These are phyloP conservation scores for Rhagologus leucostigma DNA, from an alignment of 2,113 vertebrate species.

Conservation along the genomic window DNA sequence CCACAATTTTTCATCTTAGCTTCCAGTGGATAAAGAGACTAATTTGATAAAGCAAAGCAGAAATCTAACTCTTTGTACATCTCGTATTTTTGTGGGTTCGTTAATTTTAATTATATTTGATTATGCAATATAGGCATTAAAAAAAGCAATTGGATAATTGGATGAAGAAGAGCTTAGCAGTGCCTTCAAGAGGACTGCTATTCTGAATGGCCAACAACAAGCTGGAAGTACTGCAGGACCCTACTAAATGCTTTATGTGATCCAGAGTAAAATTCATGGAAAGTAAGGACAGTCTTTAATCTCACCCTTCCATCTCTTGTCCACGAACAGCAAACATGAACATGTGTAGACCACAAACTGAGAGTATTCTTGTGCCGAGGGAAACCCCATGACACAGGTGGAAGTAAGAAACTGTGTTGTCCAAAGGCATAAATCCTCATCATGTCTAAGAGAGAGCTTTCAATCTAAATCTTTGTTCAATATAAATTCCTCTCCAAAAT, in stretches of 20 bases:
- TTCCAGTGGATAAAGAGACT: neutral
- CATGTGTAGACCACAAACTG: fast-evolving
- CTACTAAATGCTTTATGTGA: neutral
- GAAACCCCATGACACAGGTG: neutral
- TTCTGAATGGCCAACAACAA: neutral
- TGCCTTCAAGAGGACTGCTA: neutral
- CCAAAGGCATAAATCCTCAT: neutral
- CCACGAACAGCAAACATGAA: neutral
- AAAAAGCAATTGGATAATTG: neutral
- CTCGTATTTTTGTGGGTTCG: neutral
- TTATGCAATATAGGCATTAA: neutral
- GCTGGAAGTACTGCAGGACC: neutral
- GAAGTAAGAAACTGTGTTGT: neutral
- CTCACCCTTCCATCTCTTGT: neutral
- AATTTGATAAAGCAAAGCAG: neutral
- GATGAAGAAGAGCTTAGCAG: neutral
- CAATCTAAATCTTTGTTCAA: neutral
- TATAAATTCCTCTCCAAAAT: neutral
- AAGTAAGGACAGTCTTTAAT: neutral
- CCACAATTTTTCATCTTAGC: neutral
- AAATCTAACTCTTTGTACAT: neutral
- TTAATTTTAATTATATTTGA: neutral
- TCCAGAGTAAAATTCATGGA: neutral
- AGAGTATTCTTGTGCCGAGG: neutral
- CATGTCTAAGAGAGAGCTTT: neutral